phyloP scores from a whole-genome alignment of 2,797 vertebrate species.

The Fringilla coelebs region DNA sequence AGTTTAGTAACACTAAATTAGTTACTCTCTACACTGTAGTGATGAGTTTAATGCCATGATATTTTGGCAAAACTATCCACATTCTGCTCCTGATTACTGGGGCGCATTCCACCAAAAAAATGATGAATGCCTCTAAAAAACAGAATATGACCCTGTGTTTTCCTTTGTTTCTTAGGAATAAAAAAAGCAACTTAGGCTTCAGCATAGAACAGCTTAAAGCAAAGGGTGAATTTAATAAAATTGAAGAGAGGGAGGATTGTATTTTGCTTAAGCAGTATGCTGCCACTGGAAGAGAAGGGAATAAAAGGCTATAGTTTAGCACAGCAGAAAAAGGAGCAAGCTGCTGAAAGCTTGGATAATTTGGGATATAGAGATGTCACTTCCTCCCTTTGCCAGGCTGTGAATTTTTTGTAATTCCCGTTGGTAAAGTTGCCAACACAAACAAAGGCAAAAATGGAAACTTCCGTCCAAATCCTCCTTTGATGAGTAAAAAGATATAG shows the following conservation, averaged over 20 bases:
- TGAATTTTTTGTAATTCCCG: conserved; percentile 60
- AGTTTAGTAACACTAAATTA: not conserved
- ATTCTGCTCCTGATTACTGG: not conserved
- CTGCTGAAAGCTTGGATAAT: conserved; percentile 57
- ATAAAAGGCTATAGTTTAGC: conserved; percentile 9
- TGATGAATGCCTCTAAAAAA: not conserved
- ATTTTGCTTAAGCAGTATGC: not conserved
- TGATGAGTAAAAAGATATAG: not conserved
- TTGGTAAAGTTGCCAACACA: conserved; percentile 42
- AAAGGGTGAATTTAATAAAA: not conserved
- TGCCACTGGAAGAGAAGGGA: not conserved
- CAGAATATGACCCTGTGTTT: not conserved
- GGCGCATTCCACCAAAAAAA: not conserved
- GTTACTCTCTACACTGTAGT: not conserved
- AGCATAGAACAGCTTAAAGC: not conserved
- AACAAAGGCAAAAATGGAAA: conserved; percentile 17
- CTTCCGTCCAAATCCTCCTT: not conserved
- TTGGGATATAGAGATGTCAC: conserved; percentile 47
- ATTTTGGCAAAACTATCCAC: not conserved
- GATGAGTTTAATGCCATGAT: not conserved
- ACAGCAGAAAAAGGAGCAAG: not conserved
- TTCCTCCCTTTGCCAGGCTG: conserved; percentile 52
- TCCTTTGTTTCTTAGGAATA: not conserved
- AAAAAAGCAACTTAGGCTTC: not conserved
- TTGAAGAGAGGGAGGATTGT: not conserved